Percentiles rank a stretch among this genome's conserved stretches.
These are phyloP conservation scores for Leptinotarsa haldemani DNA, from an alignment of 2,888 invertebrate genomes.

Conservation along the genomic window DNA sequence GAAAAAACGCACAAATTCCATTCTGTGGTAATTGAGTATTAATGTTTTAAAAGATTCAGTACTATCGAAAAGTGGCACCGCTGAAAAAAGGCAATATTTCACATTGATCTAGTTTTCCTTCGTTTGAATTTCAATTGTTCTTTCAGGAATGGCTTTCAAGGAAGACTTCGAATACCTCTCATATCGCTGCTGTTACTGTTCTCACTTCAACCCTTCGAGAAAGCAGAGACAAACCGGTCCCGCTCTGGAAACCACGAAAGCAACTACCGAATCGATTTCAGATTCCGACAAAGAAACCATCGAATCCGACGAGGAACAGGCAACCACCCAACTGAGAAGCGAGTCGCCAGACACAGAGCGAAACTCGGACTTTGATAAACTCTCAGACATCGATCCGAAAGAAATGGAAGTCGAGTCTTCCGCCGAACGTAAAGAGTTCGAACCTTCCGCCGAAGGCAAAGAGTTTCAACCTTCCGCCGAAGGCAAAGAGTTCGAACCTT, in stretches of 20 bases:
- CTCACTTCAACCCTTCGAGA: conserved; percentile 85
- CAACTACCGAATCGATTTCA: conserved; percentile 61
- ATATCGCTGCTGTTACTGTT: conserved; percentile 93
- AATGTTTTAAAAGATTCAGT: no score
- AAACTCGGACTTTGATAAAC: conserved; percentile 50
- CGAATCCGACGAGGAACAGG: conserved; percentile 41
- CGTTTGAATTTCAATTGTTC: no score
- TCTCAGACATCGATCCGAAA: conserved; percentile 47
- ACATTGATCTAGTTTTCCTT: no score
- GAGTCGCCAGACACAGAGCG: conserved; percentile 49
- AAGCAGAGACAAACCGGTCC: conserved; percentile 88
- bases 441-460: background rate
- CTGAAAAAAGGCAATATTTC: no score
- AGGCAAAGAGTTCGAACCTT: background rate
- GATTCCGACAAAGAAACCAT: conserved; percentile 50
- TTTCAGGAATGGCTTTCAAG: conserved; percentile 76
- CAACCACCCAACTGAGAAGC: conserved; percentile 31
- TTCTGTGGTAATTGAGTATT: no score
- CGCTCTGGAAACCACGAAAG: conserved; percentile 61
- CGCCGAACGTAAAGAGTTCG: background rate
- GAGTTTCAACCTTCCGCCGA: background rate
- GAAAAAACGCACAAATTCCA: no score
- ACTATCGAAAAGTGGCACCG: no score
- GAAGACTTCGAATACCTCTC: conserved; percentile 81
- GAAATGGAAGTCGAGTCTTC: conserved; percentile 13